These are phyloP conservation scores for Lagodon rhomboides DNA, from an alignment of 2,797 vertebrate species.

Conservation along the genomic window DNA sequence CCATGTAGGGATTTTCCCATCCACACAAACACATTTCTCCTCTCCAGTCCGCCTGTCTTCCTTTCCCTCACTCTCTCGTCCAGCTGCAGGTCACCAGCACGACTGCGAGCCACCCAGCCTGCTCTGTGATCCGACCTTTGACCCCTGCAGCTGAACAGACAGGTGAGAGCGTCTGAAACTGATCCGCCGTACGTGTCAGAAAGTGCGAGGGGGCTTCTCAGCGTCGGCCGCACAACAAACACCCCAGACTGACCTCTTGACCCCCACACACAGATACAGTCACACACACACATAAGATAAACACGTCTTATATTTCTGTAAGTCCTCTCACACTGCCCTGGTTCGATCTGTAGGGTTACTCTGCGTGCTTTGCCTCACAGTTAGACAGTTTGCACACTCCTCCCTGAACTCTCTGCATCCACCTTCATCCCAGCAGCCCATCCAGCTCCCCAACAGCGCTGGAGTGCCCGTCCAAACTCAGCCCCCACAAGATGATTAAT, in stretches of 20 bases:
- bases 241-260: slow-evolving; percentile 34
- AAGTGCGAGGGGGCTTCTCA: slow-evolving; percentile 3
- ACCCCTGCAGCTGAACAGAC: slow-evolving; percentile 67
- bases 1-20: slow-evolving; percentile 3
- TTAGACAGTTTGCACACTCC: slow-evolving; percentile 51
- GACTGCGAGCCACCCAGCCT: slow-evolving; percentile 22
- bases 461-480: slow-evolving; percentile 43
- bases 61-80: background rate
- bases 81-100: slow-evolving; percentile 32
- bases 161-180: slow-evolving; percentile 13
- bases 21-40: slow-evolving; percentile 12
- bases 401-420: slow-evolving; percentile 41
- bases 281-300: slow-evolving; percentile 1
- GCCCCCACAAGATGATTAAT: slow-evolving; percentile 51
- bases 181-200: slow-evolving; percentile 52
- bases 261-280: slow-evolving; percentile 13
- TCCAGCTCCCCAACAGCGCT: slow-evolving; percentile 22
- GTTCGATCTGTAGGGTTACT: slow-evolving; percentile 31
- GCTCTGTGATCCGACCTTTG: slow-evolving; percentile 58
- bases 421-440: slow-evolving; percentile 41
- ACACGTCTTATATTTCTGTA: slow-evolving; percentile 22
- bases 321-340: slow-evolving; percentile 8
- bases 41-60: background rate
- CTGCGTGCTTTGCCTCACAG: slow-evolving; percentile 57
- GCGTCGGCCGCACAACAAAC: slow-evolving; percentile 34